Percentiles rank a stretch among this genome's conserved stretches.
Evolutionary conservation across 2,888 invertebrate species (phyloP).

Genomic region (Dynastes tityus): DNA sequence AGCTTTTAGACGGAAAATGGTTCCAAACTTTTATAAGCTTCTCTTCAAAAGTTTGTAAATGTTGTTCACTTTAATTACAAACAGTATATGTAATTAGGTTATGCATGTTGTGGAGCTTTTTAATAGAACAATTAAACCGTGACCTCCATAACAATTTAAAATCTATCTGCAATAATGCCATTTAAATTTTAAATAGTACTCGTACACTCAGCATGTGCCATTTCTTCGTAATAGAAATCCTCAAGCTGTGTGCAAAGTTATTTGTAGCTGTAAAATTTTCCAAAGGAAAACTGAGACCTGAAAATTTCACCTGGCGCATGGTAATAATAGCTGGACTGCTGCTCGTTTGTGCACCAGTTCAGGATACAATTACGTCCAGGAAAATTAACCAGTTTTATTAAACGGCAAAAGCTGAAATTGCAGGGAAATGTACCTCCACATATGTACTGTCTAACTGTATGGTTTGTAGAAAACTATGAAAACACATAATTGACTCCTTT

Average conservation of each 20-base stretch:
- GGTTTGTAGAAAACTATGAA: neutral
- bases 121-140: neutral
- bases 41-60: neutral
- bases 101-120: neutral
- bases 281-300: neutral
- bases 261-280: neutral
- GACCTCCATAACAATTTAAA: too few relatives aligned
- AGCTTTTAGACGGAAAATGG: neutral
- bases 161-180: too few relatives aligned
- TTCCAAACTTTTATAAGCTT: slow-evolving; percentile 3
- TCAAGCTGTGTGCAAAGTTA: neutral
- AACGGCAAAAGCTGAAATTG: slow-evolving; percentile 8
- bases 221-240: too few relatives aligned
- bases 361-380: neutral
- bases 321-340: slow-evolving; percentile 5
- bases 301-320: slow-evolving; percentile 14
- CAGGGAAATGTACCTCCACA: neutral
- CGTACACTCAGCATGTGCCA: too few relatives aligned
- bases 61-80: too few relatives aligned
- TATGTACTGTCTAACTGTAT: neutral
- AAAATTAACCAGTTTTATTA: slow-evolving; percentile 6
- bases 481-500: too few relatives aligned
- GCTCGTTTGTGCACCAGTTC: neutral
- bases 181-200: too few relatives aligned
- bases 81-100: too few relatives aligned